Evolutionary conservation across 2,797 vertebrate species (phyloP), one percentile per base, ranked within the genome.

Genomic region (Pampus argenteus): DNA sequence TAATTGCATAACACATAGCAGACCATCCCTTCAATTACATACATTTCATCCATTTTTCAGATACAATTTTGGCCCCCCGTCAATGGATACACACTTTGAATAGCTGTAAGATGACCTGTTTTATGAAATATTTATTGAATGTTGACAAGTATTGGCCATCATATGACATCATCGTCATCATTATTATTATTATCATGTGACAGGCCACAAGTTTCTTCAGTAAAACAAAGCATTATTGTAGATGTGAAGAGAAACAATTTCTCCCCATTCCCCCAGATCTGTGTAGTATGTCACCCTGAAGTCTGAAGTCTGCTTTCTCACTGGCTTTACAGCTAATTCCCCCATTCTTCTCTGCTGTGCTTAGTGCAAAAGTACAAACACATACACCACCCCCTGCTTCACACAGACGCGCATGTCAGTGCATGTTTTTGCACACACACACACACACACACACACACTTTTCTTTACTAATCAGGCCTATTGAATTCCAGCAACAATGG

Each of bases 401-500:
- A 83, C 86, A 82, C 68, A 86, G 64, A 85, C 79, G 85, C 62
- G 25, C 82, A 87, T 73, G 82, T 86, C 74, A 75, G 76, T 75
- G 81, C 83, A 86, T 89, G 74, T 47, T 81, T 78, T 76, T 64
- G 11, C 57, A 54, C 73, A 54, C 66, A 54, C 20, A 64, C 50
- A 63, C 60, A 71, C 59, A 67, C 71, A 70, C 67, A 78, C 73
- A 84, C 72, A 80, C 67, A 75, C 58, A 83, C 62, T 78, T 83
- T 76, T 90, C 86, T 90, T 87, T 82, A 87, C 91, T 94, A 94
- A 94, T 93, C 92, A 92, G 91, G 84, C 87, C 92, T 92, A 93
- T 93, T 94, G 91, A 93, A 94, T 93, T 91, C 85, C 84, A 84
- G 79, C 86, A 91, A 94, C 93, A 95, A 93, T 93, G 83, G 87